Conservation (phyloP, 2,797 vertebrate genomes). For the Parotocinclus haroldoi region DNA sequence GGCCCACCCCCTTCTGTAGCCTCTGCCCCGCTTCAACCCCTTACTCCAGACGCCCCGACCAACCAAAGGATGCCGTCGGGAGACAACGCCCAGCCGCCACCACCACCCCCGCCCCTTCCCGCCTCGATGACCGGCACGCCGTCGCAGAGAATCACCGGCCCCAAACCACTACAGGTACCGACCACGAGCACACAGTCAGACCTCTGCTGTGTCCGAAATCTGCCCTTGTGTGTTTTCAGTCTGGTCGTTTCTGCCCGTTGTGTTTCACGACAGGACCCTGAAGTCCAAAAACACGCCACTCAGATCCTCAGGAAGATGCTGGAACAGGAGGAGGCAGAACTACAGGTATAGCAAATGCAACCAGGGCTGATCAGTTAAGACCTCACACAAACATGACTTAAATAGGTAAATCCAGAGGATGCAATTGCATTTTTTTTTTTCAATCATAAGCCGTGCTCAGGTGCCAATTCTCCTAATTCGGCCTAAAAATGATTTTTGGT, state of each 20-base stretch:
- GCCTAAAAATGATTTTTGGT: too few species aligned
- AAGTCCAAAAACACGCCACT: conserved; percentile 87
- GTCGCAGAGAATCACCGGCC: conserved; percentile 81
- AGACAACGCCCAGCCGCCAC: conserved; percentile 64
- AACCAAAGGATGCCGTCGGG: conserved; percentile 61
- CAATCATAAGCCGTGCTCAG: too few species aligned
- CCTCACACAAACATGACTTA: too few species aligned
- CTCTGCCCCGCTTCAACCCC: conserved; percentile 66
- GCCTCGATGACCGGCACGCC: conserved; percentile 65
- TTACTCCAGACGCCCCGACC: conserved; percentile 58
- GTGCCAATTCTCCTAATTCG: too few species aligned
- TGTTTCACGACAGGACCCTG: conserved; percentile 71
- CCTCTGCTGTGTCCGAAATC: too few species aligned
- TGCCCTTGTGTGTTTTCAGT: neutral
- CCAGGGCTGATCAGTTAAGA: too few species aligned
- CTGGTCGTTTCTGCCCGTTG: neutral
- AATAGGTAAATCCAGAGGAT: too few species aligned
- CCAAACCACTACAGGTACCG: conserved; percentile 82
- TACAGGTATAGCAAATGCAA: too few species aligned
- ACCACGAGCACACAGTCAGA: too few species aligned
- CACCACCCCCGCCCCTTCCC: conserved; percentile 74
- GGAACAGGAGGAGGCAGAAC: conserved; percentile 85
- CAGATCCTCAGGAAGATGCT: conserved; percentile 92
- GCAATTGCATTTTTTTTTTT: too few species aligned
- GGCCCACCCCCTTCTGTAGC: conserved; percentile 77